These are phyloP conservation scores for Astyanax mexicanus DNA, from an alignment of 2,797 vertebrate genomes.

Conservation along the genomic window DNA sequence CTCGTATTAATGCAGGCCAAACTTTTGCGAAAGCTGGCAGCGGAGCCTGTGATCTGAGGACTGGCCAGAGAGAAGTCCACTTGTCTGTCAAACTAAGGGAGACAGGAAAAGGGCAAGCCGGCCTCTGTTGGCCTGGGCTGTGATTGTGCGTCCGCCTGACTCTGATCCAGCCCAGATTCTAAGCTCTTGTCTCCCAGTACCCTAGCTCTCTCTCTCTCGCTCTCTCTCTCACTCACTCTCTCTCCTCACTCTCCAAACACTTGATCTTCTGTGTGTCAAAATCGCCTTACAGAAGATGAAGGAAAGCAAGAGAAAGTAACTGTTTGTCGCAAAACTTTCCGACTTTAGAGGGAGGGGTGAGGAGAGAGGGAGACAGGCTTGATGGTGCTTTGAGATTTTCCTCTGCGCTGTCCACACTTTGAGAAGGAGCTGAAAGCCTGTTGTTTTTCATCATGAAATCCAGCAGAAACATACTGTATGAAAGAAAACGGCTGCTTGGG, in stretches of 20 bases:
- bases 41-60: slow-evolving; percentile 78
- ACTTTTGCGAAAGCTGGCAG: slow-evolving; percentile 56
- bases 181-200: slow-evolving; percentile 78
- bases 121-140: slow-evolving; percentile 72
- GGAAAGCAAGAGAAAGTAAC: slow-evolving; percentile 74
- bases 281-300: slow-evolving; percentile 81
- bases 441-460: slow-evolving; percentile 20
- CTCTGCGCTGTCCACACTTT: slow-evolving; percentile 30
- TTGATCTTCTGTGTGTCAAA: slow-evolving; percentile 83
- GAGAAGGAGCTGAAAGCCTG: slow-evolving; percentile 19
- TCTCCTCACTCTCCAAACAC: slow-evolving; percentile 63
- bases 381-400: slow-evolving; percentile 46
- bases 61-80: slow-evolving; percentile 68
- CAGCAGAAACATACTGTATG: background rate
- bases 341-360: slow-evolving; percentile 68
- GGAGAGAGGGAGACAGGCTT: slow-evolving; percentile 52
- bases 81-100: slow-evolving; percentile 76
- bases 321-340: slow-evolving; percentile 76
- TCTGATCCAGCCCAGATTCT: slow-evolving; percentile 82
- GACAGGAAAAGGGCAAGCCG: slow-evolving; percentile 77
- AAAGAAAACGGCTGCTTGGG: background rate
- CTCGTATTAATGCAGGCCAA: slow-evolving; percentile 65
- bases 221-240: slow-evolving; percentile 8
- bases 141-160: slow-evolving; percentile 75
- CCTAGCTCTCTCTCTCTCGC: slow-evolving; percentile 50